phyloP scores from a whole-genome alignment of 2,888 invertebrate species.

The Prenolepis imparis region DNA sequence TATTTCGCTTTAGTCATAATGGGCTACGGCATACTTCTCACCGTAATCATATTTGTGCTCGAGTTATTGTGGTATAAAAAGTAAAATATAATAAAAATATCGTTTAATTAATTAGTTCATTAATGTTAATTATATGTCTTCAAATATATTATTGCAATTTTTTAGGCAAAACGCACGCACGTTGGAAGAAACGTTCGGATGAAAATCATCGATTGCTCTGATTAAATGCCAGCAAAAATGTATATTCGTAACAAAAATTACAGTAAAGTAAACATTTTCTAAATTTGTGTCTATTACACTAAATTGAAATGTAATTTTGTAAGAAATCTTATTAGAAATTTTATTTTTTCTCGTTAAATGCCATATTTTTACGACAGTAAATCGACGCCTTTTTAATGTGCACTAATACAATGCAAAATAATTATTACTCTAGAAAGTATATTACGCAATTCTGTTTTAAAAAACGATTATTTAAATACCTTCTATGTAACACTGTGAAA shows the following conservation, averaged over 20 bases:
- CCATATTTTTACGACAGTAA: background rate
- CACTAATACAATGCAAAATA: background rate
- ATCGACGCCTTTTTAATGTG: background rate
- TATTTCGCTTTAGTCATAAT: slow-evolving; percentile 87
- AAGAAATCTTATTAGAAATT: background rate
- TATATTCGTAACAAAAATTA: background rate
- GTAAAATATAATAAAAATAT: slow-evolving; percentile 37
- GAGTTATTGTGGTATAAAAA: slow-evolving; percentile 76
- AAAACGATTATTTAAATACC: background rate
- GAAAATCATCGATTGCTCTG: background rate
- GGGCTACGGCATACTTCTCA: slow-evolving; percentile 86
- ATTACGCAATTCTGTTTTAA: background rate
- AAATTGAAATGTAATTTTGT: background rate
- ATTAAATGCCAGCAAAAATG: slow-evolving; percentile 17
- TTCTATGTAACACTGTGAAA: background rate
- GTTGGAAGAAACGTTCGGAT: background rate
- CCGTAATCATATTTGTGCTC: slow-evolving; percentile 84
- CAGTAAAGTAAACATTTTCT: background rate
- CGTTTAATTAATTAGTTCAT: background rate
- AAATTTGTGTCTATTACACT: too few species aligned
- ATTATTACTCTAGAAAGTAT: background rate
- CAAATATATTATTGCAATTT: background rate
- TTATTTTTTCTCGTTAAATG: background rate
- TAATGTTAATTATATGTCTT: background rate
- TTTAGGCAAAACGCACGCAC: slow-evolving; percentile 6